Conservation (phyloP, 2,113 vertebrate genomes). For the Bombycilla garrulus region DNA sequence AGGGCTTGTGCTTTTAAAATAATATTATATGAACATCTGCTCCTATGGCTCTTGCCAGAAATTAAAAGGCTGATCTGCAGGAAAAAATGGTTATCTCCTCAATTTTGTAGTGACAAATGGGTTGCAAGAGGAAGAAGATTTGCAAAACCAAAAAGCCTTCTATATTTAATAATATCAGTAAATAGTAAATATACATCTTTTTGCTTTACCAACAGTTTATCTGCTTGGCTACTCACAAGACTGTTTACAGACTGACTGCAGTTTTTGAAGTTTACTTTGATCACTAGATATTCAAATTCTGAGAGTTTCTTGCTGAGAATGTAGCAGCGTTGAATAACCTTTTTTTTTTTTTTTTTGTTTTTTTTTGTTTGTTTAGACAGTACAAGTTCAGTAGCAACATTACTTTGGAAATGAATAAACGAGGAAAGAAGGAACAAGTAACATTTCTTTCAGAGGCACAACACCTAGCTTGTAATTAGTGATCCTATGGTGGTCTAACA, state of each 20-base stretch:
- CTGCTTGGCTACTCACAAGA: not conserved
- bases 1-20: conserved; percentile 37
- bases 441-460: not conserved
- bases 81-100: not conserved
- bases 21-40: conserved; percentile 32
- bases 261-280: not conserved
- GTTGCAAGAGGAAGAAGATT: not conserved
- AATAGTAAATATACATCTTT: not conserved
- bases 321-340: not conserved
- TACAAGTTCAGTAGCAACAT: not conserved
- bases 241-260: not conserved
- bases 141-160: conserved; percentile 27
- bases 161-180: not conserved
- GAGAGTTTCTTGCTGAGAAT: not conserved
- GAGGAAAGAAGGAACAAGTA: not conserved
- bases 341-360: too few species aligned
- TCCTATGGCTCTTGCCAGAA: not conserved
- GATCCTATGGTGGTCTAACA: not conserved
- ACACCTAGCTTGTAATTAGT: not conserved
- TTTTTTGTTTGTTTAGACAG: too few species aligned
- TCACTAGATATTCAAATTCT: not conserved
- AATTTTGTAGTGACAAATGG: not conserved
- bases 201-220: not conserved
- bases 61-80: not conserved
- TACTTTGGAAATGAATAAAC: not conserved